Evolutionary conservation across 2,797 vertebrate species (phyloP).

Genomic region (Percopsis omiscomaycus): DNA sequence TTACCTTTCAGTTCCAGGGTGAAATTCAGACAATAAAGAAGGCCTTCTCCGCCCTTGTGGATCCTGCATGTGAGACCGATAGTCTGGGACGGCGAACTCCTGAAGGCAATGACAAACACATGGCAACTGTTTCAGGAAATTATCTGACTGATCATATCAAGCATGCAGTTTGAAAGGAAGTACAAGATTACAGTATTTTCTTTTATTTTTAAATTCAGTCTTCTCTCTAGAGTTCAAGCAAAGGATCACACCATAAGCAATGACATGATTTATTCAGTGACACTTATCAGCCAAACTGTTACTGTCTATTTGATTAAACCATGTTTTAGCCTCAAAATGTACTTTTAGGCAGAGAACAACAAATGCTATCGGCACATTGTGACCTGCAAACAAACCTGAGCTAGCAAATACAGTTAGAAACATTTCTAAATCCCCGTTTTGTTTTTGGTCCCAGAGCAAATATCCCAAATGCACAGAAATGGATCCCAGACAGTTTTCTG

Average conservation of each 20-base stretch:
- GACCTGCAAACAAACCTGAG: conserved; percentile 61
- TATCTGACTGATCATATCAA: too few species aligned
- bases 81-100: conserved; percentile 94
- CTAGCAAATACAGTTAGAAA: conserved; percentile 57
- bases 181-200: too few species aligned
- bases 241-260: conserved; percentile 11
- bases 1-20: conserved; percentile 93
- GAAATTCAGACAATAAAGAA: conserved; percentile 95
- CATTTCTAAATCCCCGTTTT: conserved; percentile 52
- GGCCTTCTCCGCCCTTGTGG: conserved; percentile 90
- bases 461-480: conserved; percentile 61
- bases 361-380: conserved; percentile 54
- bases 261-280: background rate
- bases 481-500: conserved; percentile 47
- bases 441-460: conserved; percentile 55
- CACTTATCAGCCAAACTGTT: background rate
- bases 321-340: background rate
- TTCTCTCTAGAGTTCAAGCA: conserved; percentile 1
- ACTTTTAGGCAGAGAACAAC: conserved; percentile 25
- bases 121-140: too few species aligned
- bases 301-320: conserved; percentile 18
- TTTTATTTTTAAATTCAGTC: background rate
- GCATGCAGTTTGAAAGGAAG: background rate
- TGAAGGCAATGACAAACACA: conserved; percentile 48
- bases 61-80: conserved; percentile 89